Conservation (phyloP, 2,888 invertebrate genomes). For the Melolontha melolontha region DNA sequence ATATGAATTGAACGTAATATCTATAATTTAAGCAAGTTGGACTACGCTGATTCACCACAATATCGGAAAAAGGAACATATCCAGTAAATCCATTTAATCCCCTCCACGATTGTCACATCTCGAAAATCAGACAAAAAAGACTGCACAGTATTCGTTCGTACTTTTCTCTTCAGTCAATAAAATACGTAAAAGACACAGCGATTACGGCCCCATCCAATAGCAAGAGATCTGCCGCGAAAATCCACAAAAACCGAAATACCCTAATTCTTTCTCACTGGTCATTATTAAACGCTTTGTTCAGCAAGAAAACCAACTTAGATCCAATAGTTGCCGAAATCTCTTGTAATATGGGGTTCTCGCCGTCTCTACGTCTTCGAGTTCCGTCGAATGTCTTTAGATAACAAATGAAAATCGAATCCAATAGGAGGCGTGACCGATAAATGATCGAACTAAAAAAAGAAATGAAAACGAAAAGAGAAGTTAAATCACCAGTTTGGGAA, state of each 20-base stretch:
- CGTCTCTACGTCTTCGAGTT: slow-evolving; percentile 57
- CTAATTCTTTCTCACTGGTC: slow-evolving; percentile 58
- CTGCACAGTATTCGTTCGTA: slow-evolving; percentile 19
- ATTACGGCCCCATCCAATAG: slow-evolving; percentile 56
- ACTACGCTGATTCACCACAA: slow-evolving; percentile 55
- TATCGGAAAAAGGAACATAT: slow-evolving; percentile 14
- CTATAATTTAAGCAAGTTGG: too few species aligned
- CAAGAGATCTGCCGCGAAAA: slow-evolving; percentile 43
- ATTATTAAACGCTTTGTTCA: slow-evolving; percentile 66
- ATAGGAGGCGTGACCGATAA: slow-evolving; percentile 57
- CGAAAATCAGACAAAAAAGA: slow-evolving; percentile 51
- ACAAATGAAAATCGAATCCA: slow-evolving; percentile 61
- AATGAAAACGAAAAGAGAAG: slow-evolving; percentile 30
- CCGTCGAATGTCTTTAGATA: slow-evolving; percentile 54
- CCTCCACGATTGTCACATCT: slow-evolving; percentile 56
- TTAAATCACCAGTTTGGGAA: slow-evolving; percentile 33
- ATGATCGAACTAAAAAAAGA: slow-evolving; percentile 60
- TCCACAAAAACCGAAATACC: slow-evolving; percentile 57
- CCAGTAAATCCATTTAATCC: slow-evolving; percentile 55
- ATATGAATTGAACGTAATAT: too few species aligned
- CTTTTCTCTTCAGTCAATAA: slow-evolving; percentile 41
- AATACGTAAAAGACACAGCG: slow-evolving; percentile 53
- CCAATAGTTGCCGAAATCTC: slow-evolving; percentile 62
- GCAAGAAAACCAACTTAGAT: slow-evolving; percentile 58
- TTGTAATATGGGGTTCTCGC: slow-evolving; percentile 58